phyloP scores from a whole-genome alignment of 2,797 vertebrate species.

The Sparus aurata region DNA sequence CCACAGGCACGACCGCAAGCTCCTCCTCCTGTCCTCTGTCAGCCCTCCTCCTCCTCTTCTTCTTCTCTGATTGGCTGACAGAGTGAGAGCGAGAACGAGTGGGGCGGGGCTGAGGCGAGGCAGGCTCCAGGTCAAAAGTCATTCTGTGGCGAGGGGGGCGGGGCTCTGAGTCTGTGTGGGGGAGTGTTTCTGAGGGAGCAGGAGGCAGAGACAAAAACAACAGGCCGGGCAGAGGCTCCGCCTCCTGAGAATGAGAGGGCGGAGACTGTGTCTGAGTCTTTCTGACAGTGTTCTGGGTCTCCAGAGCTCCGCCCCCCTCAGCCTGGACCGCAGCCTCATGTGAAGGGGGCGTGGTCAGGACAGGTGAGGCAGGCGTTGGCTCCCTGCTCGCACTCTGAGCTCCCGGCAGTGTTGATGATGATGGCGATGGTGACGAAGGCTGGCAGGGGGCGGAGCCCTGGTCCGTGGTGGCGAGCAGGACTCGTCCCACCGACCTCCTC shows the following conservation, averaged over 20 bases:
- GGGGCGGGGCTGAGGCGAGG: background rate
- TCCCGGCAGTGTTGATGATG: background rate
- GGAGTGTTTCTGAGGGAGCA: background rate
- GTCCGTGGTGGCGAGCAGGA: slow-evolving; percentile 85
- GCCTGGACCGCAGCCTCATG: background rate
- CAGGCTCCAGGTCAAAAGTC: slow-evolving; percentile 3
- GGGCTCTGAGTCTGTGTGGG: slow-evolving; percentile 17
- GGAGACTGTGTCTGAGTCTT: no score
- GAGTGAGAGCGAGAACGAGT: background rate
- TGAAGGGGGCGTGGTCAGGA: background rate
- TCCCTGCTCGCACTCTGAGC: background rate
- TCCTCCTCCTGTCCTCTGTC: slow-evolving; percentile 14
- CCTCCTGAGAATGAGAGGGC: slow-evolving; percentile 70
- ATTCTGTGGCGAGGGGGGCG: background rate
- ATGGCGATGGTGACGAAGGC: background rate
- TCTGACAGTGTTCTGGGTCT: background rate
- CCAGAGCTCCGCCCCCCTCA: fast-evolving
- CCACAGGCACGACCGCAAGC: slow-evolving; percentile 70
- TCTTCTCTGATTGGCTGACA: slow-evolving; percentile 35
- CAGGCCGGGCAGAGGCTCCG: slow-evolving; percentile 90
- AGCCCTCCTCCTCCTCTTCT: background rate
- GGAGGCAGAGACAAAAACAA: slow-evolving; percentile 85
- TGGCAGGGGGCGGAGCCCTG: slow-evolving; percentile 42
- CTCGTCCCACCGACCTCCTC: slow-evolving; percentile 89
- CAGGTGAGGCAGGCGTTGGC: background rate